A percentile compares a stretch with the other conserved stretches of the same genome.
Conservation (phyloP, 1,140 invertebrate species). For the Orius laevigatus region DNA sequence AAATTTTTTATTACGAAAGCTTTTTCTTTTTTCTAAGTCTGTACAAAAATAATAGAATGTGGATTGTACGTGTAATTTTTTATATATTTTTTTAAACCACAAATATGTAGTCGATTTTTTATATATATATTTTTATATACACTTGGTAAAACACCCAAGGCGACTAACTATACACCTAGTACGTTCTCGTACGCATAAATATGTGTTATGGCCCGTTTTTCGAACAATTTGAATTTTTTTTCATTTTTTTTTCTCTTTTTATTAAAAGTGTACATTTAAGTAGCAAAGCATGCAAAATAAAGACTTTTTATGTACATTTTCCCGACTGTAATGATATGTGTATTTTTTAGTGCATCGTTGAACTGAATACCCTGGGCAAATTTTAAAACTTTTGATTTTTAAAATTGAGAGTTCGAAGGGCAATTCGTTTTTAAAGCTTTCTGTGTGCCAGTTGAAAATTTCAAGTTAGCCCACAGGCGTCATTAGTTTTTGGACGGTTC, state of each 20-base stretch:
- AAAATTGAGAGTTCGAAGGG: neutral
- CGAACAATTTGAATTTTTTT: too few species aligned
- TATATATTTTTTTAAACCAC: neutral
- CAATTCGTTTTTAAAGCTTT: slow-evolving; percentile 2
- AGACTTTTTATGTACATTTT: neutral
- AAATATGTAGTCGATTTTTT: neutral
- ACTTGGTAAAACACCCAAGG: slow-evolving; percentile 1
- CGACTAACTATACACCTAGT: slow-evolving; percentile 6
- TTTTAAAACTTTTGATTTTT: neutral
- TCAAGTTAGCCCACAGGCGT: too few species aligned
- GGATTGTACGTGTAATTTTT: slow-evolving; percentile 2
- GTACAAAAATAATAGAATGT: slow-evolving; percentile 11
- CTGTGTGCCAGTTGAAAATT: neutral
- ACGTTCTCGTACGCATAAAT: slow-evolving; percentile 2
- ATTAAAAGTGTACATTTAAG: slow-evolving; percentile 5
- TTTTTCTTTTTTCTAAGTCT: slow-evolving; percentile 2
- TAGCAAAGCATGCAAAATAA: slow-evolving; percentile 4
- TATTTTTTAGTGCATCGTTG: neutral
- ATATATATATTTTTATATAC: neutral
- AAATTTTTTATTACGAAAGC: neutral
- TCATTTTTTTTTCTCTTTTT: too few species aligned
- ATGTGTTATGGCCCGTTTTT: slow-evolving; percentile 4
- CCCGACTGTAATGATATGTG: neutral
- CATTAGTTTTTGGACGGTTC: too few species aligned
- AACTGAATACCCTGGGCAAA: neutral